These are phyloP conservation scores for Macrosoma leucophasiata DNA, from an alignment of 2,888 invertebrate genomes.

Conservation along the genomic window DNA sequence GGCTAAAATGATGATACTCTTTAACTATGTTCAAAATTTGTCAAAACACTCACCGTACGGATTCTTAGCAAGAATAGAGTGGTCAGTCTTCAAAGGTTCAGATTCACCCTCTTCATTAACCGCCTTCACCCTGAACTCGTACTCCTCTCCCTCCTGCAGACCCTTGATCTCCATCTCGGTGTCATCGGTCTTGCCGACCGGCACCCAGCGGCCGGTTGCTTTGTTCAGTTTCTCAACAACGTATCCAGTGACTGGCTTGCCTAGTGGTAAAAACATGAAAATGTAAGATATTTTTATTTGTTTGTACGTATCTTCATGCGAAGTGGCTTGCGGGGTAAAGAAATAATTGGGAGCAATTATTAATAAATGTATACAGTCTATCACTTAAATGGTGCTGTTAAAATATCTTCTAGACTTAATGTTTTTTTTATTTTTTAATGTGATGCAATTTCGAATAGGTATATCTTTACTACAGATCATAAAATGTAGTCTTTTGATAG, in stretches of 20 bases:
- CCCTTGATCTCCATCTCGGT: slow-evolving; percentile 89
- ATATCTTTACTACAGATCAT: no score
- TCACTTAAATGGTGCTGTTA: no score
- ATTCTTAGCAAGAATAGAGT: slow-evolving; percentile 94
- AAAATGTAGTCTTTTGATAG: no score
- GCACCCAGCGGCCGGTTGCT: slow-evolving; percentile 94
- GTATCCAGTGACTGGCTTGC: slow-evolving; percentile 92
- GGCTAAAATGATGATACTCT: neutral
- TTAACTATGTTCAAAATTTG: neutral
- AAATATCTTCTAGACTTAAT: no score
- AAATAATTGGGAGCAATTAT: no score
- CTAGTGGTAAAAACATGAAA: slow-evolving; percentile 31
- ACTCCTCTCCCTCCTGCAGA: slow-evolving; percentile 90
- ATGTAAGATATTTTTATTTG: no score
- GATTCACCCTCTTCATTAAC: slow-evolving; percentile 97
- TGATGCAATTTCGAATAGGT: no score
- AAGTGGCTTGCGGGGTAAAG: no score
- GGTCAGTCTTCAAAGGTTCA: slow-evolving; percentile 94
- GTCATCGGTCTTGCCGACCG: slow-evolving; percentile 91
- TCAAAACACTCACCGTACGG: slow-evolving; percentile 83
- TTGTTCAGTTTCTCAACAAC: slow-evolving; percentile 96
- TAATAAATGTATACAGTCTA: no score
- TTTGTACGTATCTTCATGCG: no score
- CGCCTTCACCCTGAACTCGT: slow-evolving; percentile 95
- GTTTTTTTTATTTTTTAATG: no score